These are phyloP conservation scores for Pseudobourletiella spinata DNA, from an alignment of 1,140 invertebrate species.

Conservation along the genomic window DNA sequence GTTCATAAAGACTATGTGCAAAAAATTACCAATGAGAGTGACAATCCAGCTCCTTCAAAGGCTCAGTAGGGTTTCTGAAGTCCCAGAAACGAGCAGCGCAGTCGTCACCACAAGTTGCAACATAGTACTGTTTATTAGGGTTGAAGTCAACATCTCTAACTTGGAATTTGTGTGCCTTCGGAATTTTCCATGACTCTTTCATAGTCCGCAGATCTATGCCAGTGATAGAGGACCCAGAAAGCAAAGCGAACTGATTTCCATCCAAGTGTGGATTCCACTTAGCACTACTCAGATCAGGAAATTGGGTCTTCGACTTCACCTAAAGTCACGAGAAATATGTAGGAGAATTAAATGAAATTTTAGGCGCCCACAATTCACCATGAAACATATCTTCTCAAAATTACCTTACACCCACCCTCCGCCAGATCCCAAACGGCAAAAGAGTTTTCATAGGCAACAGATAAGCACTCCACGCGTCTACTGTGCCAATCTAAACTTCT, in stretches of 20 bases:
- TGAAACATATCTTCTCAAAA: no score
- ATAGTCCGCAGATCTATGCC: slow-evolving; percentile 76
- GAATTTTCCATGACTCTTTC: slow-evolving; percentile 69
- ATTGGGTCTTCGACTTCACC: not conserved
- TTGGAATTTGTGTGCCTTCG: slow-evolving; percentile 60
- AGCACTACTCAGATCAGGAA: slow-evolving; percentile 58
- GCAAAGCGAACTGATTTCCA: slow-evolving; percentile 68
- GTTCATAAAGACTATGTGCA: not conserved
- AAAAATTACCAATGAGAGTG: slow-evolving; percentile 81
- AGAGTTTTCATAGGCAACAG: slow-evolving; percentile 65
- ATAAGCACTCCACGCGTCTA: slow-evolving; percentile 57
- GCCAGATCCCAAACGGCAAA: slow-evolving; percentile 55
- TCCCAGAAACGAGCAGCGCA: slow-evolving; percentile 94
- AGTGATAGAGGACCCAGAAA: slow-evolving; percentile 72
- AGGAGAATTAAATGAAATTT: not conserved
- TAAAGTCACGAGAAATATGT: no score
- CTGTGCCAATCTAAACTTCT: slow-evolving; percentile 66
- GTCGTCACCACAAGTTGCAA: slow-evolving; percentile 92
- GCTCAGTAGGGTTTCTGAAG: slow-evolving; percentile 65
- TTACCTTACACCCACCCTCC: slow-evolving; percentile 37
- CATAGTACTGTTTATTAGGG: slow-evolving; percentile 87
- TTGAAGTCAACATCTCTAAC: slow-evolving; percentile 87
- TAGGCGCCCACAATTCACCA: no score
- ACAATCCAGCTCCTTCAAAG: slow-evolving; percentile 70
- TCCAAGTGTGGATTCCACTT: slow-evolving; percentile 93